These are phyloP conservation scores for Microctenopoma lineatum DNA, from an alignment of 2,797 vertebrate species.

Conservation along the genomic window DNA sequence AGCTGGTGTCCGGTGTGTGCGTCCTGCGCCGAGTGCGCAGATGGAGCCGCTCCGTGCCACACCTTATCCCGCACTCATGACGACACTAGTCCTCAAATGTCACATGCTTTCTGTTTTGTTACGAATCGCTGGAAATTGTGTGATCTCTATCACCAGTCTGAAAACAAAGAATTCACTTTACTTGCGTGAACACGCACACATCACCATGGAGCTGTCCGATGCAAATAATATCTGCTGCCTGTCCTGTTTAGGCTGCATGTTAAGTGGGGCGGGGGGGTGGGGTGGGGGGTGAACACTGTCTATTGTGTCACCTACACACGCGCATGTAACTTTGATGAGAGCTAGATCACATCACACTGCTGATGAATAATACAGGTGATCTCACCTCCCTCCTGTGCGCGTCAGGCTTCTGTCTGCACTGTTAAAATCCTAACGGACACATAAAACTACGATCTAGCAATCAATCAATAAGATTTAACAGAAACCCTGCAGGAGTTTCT, in stretches of 20 bases:
- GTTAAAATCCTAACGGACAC: no score
- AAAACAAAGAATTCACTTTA: background rate
- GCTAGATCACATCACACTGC: constrained; percentile 27
- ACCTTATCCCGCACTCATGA: constrained; percentile 3
- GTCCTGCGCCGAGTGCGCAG: constrained; percentile 7
- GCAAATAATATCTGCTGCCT: constrained; percentile 42
- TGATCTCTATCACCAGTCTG: background rate
- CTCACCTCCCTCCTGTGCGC: background rate
- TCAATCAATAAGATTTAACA: no score
- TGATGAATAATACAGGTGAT: constrained; percentile 48
- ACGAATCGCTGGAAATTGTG: background rate
- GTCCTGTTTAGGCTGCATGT: background rate
- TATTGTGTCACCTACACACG: constrained; percentile 3
- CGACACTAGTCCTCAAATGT: background rate
- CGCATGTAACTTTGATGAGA: constrained; percentile 45
- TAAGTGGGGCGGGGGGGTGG: background rate
- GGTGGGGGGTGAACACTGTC: no score
- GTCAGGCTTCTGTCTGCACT: no score
- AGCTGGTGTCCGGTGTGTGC: background rate
- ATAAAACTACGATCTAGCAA: no score
- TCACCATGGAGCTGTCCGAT: constrained; percentile 43
- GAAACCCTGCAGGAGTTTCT: no score
- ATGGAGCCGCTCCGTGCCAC: background rate
- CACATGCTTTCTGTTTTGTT: background rate
- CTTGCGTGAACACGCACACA: background rate